These are phyloP conservation scores for Oreochromis grahami DNA, from an alignment of 2,797 vertebrate genomes.

Conservation along the genomic window DNA sequence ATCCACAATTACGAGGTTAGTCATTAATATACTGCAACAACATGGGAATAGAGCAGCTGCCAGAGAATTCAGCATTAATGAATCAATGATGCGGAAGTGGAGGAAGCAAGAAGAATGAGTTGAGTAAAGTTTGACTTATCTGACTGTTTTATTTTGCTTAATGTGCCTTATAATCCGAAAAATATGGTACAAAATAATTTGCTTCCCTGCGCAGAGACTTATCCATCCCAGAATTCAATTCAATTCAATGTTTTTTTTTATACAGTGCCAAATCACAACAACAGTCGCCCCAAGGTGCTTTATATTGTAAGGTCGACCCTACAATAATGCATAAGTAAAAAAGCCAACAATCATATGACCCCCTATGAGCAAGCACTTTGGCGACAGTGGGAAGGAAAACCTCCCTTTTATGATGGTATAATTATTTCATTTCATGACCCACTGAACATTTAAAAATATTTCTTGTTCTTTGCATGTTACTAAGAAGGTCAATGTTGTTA, in stretches of 20 bases:
- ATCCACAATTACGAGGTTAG: background rate
- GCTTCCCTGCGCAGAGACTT: background rate
- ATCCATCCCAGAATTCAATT: background rate
- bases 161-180: fast-evolving
- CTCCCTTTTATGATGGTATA: background rate
- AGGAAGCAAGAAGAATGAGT: background rate
- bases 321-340: background rate
- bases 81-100: fast-evolving
- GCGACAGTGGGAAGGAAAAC: background rate
- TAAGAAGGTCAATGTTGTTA: background rate
- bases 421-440: fast-evolving
- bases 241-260: background rate
- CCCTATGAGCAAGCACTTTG: background rate
- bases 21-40: fast-evolving
- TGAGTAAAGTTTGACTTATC: background rate
- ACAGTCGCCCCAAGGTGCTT: background rate
- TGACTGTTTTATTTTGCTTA: background rate
- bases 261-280: fast-evolving
- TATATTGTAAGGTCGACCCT: background rate
- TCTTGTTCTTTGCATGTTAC: background rate
- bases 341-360: background rate
- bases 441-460: background rate
- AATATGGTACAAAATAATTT: background rate
- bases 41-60: fast-evolving
- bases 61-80: fast-evolving